Evolutionary conservation across 53 echinoderm and acorn worm species (phyloP), one percentile per base, ranked within the genome.

Genomic region (Astropecten irregularis): DNA sequence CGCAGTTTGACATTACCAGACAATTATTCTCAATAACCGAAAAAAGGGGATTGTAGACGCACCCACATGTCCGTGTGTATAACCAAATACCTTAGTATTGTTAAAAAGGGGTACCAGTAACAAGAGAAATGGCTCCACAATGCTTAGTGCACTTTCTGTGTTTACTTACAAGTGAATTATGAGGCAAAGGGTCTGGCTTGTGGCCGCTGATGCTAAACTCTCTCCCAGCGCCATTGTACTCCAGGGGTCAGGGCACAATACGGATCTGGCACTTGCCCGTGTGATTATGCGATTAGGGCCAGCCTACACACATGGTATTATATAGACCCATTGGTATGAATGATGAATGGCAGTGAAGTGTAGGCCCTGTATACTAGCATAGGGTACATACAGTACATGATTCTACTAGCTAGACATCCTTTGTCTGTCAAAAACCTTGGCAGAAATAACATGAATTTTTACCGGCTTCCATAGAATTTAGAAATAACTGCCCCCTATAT

Each of bases 361-460:
- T n/a, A n/a, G n/a, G 8, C 47, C 47, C 8, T 46, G 8, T 14
- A 46, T 20, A 37, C 35, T 35, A 63, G 63, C 16, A 3, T 21
- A 19, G 35, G 38, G 0, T 1, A n/a, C 36, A 65, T 36, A 36
- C 4, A 38, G 65, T 4, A 38, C n/a, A 38, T 65, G 38, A 21
- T n/a, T n/a, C 19, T 9, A 0, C 36, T 20, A 36, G 39, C 38
- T 19, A 65, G 20, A 63, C 38, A 3, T 20, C 65, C 38, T 65
- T 65, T 65, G 65, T 65, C 59, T 65, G 65, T n/a, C 36, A 15
- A 38, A 65, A 65, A 58, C 59, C 59, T 58, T 58, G 59, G 38
- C 37, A 13, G 16, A 15, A 36, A 7, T 14, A 3, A 1, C 37
- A 20, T 63, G 63, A 13, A 63, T 32, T 33, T 35, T 18, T 8